Conservation (phyloP, 2,113 vertebrate species). For the Aldabrachelys gigantea region DNA sequence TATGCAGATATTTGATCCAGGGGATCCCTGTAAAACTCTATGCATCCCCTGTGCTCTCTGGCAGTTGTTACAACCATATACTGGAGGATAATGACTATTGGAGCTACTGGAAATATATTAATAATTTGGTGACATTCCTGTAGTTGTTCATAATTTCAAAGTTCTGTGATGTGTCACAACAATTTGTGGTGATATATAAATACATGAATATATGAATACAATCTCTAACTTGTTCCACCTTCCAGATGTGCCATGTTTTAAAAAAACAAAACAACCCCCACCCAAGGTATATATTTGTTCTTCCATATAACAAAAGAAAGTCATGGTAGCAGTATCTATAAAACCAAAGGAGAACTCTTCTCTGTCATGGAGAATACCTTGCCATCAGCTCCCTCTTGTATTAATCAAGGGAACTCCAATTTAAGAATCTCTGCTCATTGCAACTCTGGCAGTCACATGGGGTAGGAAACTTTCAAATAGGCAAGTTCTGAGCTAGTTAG, state of each 20-base stretch:
- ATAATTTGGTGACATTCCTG: accelerated
- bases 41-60: background rate
- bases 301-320: background rate
- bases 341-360: background rate
- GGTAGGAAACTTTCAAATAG: background rate
- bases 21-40: background rate
- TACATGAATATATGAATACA: background rate
- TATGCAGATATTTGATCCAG: background rate
- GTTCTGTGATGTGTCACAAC: background rate
- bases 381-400: background rate
- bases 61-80: background rate
- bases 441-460: background rate
- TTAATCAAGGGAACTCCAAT: background rate
- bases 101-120: background rate
- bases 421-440: background rate
- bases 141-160: background rate
- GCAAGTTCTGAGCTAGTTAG: background rate
- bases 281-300: background rate
- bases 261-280: background rate
- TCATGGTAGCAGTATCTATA: background rate
- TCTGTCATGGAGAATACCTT: background rate
- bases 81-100: background rate
- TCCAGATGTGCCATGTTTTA: background rate
- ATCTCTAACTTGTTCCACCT: background rate
- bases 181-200: background rate